Percentiles rank a stretch among this genome's conserved stretches.
phyloP scores from a whole-genome alignment of 1,140 invertebrate species.

The Anthonomus grandis region DNA sequence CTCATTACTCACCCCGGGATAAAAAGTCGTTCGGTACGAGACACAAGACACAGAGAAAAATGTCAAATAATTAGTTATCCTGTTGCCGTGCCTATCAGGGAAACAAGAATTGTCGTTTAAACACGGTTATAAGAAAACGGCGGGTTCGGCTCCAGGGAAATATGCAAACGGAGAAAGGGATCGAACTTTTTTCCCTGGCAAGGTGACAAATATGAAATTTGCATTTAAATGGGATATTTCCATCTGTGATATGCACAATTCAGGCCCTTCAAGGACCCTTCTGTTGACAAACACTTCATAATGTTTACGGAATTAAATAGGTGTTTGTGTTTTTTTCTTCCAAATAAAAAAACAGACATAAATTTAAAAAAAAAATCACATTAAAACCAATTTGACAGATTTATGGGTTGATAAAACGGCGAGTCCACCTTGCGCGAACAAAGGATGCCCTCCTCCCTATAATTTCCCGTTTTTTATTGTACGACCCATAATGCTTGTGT shows the following conservation, averaged over 20 bases:
- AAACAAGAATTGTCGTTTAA: constrained; percentile 26
- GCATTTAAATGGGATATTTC: constrained; percentile 69
- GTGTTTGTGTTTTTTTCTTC: constrained; percentile 5
- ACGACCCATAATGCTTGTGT: constrained; percentile 38
- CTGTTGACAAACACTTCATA: constrained; percentile 41
- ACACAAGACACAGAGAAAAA: constrained; percentile 32
- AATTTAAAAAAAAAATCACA: too few species aligned
- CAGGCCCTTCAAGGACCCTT: constrained; percentile 30
- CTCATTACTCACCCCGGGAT: constrained; percentile 23
- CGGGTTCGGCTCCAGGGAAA: constrained; percentile 41
- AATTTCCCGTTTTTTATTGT: constrained; percentile 41
- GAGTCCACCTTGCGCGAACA: constrained; percentile 8
- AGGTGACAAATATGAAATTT: constrained; percentile 68
- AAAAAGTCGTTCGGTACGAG: constrained; percentile 21
- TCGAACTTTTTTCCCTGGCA: constrained; percentile 48
- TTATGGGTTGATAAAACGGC: constrained; percentile 13
- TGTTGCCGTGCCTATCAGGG: constrained; percentile 22
- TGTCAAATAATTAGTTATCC: constrained; percentile 36
- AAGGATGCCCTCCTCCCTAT: constrained; percentile 24
- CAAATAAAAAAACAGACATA: too few species aligned
- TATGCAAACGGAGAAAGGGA: constrained; percentile 43
- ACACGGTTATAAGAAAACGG: constrained; percentile 17
- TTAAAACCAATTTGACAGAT: too few species aligned
- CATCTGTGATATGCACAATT: constrained; percentile 56
- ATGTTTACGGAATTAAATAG: constrained; percentile 39